A percentile compares a stretch with the other conserved stretches of the same genome.
phyloP scores from a whole-genome alignment of 2,797 vertebrate species.

The Calcarius lapponicus region DNA sequence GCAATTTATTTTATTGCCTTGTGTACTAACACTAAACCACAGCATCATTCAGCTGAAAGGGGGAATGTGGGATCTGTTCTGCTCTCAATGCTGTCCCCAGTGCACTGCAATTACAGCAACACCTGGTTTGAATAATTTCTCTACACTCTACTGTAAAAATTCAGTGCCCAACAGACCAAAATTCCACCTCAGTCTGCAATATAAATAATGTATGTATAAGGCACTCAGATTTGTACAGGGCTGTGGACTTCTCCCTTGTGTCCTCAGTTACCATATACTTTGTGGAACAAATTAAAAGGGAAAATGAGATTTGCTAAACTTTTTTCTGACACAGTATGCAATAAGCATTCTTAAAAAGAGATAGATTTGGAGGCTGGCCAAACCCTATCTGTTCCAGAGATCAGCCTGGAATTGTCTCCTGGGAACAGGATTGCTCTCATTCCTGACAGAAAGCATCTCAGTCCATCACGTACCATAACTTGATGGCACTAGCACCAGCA shows the following conservation, averaged over 20 bases:
- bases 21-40: background rate
- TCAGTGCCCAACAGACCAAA: background rate
- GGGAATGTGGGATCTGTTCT: background rate
- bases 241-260: background rate
- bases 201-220: slow-evolving; percentile 5
- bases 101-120: slow-evolving; percentile 45
- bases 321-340: background rate
- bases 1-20: slow-evolving; percentile 10
- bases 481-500: background rate
- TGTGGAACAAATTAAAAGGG: background rate
- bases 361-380: background rate
- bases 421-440: background rate
- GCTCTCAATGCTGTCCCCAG: background rate
- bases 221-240: background rate
- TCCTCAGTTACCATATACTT: background rate
- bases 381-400: background rate
- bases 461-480: background rate
- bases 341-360: background rate
- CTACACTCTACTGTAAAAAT: slow-evolving; percentile 3
- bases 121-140: slow-evolving; percentile 41
- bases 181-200: background rate
- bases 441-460: background rate
- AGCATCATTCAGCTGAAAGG: slow-evolving; percentile 5
- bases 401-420: background rate
- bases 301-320: background rate